Evolutionary conservation across 2,113 vertebrate species (phyloP).

Genomic region (Thalassoma bifasciatum): DNA sequence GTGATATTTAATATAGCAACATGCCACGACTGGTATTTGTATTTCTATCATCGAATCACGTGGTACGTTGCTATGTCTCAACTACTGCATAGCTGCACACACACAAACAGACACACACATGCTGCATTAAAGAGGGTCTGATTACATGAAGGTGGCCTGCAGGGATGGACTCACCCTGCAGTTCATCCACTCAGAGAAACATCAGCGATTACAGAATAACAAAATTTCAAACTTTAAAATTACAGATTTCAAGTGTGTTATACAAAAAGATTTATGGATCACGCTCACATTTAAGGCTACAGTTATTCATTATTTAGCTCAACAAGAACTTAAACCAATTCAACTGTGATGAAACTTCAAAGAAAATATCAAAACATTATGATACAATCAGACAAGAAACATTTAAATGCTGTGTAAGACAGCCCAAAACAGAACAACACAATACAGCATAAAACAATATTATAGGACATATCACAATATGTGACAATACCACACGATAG

Average conservation of each 20-base stretch:
- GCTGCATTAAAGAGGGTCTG: constrained; percentile 56
- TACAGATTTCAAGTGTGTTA: not conserved
- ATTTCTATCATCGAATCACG: constrained; percentile 50
- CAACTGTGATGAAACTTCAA: too few species aligned
- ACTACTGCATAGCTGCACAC: constrained; percentile 62
- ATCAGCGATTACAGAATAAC: constrained; percentile 13
- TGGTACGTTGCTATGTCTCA: constrained; percentile 38
- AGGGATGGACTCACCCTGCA: constrained; percentile 23
- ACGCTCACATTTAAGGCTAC: too few species aligned
- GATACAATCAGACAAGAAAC: too few species aligned
- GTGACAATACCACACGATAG: not conserved
- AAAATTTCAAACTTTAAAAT: constrained; percentile 10
- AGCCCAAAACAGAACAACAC: too few species aligned
- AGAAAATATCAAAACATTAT: too few species aligned
- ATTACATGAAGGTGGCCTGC: constrained; percentile 54
- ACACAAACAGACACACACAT: not conserved
- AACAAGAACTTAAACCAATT: too few species aligned
- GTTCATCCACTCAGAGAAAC: constrained; percentile 35
- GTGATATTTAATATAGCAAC: constrained; percentile 74
- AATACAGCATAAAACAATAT: too few species aligned
- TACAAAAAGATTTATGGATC: too few species aligned
- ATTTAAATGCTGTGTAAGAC: too few species aligned
- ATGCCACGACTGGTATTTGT: constrained; percentile 63
- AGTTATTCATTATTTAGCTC: too few species aligned
- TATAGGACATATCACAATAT: too few species aligned